Percentiles rank a stretch among this genome's conserved stretches.
Evolutionary conservation across 2,797 vertebrate species (phyloP).

Genomic region (Microcaecilia unicolor): DNA sequence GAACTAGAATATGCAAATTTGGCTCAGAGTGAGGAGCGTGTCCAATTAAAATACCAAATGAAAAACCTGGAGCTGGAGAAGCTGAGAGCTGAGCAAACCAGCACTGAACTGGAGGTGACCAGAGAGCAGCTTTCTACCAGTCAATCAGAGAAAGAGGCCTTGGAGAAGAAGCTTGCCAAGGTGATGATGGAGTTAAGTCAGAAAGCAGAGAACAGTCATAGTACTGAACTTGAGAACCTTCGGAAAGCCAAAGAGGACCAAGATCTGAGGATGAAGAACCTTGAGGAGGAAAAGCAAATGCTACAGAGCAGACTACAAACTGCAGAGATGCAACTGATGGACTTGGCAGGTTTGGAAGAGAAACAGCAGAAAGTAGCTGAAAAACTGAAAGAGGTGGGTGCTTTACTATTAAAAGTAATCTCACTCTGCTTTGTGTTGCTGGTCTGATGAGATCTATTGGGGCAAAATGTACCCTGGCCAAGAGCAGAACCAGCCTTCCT

Average conservation of each 20-base stretch:
- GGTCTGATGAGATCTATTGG: too few relatives aligned
- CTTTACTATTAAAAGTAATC: too few relatives aligned
- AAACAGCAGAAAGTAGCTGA: too few relatives aligned
- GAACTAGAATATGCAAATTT: not conserved
- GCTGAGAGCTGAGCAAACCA: not conserved
- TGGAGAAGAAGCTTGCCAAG: not conserved
- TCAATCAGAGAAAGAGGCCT: not conserved
- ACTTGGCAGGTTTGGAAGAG: too few relatives aligned
- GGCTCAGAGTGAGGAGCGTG: not conserved
- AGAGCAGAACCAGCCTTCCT: too few relatives aligned
- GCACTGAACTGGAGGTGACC: not conserved
- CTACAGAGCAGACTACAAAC: not conserved
- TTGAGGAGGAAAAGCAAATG: not conserved
- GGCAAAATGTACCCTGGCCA: too few relatives aligned
- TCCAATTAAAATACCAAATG: not conserved
- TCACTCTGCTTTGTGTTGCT: too few relatives aligned
- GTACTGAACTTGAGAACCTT: not conserved
- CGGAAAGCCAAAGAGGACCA: not conserved
- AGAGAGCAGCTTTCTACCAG: not conserved
- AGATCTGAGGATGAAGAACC: not conserved
- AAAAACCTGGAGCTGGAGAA: not conserved
- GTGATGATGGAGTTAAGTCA: not conserved
- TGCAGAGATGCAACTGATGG: not conserved
- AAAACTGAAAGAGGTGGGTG: too few relatives aligned
- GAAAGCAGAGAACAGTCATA: fast-evolving